Percentiles rank a stretch among this genome's conserved stretches.
Conservation (phyloP, 2,888 invertebrate species). For the Galerucella calmariensis region DNA sequence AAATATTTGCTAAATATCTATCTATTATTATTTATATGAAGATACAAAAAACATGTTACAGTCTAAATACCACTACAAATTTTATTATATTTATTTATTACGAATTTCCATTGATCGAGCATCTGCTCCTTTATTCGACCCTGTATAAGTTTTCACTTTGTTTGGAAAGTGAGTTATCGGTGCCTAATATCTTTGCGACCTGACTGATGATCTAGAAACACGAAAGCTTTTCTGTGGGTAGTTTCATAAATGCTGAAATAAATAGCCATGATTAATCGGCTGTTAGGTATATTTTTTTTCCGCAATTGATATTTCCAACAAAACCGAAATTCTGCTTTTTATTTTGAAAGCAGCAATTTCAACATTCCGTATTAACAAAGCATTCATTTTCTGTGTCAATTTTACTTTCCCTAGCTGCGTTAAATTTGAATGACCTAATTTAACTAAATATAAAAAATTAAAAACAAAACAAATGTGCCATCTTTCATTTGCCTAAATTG, state of each 20-base stretch:
- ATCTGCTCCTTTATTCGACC: not conserved
- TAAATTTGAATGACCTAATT: too few species aligned
- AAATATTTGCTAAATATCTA: too few species aligned
- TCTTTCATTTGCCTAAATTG: too few species aligned
- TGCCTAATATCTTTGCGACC: not conserved
- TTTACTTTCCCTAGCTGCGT: too few species aligned
- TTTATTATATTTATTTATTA: too few species aligned
- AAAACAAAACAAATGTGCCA: too few species aligned
- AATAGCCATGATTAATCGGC: not conserved
- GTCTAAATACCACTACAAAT: too few species aligned
- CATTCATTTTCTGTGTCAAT: not conserved
- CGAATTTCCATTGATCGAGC: too few species aligned
- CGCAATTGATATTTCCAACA: not conserved
- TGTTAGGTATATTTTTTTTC: not conserved
- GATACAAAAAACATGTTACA: too few species aligned
- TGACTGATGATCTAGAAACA: slow-evolving; percentile 1
- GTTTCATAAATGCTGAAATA: not conserved
- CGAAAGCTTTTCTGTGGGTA: not conserved
- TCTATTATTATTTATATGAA: too few species aligned
- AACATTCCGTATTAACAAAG: too few species aligned
- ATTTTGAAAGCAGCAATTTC: not conserved
- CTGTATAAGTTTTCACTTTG: not conserved
- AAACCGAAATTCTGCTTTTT: not conserved
- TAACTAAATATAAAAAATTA: too few species aligned
- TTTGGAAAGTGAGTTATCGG: not conserved